phyloP scores from a whole-genome alignment of 1,140 invertebrate genomes.

The Cylas formicarius region DNA sequence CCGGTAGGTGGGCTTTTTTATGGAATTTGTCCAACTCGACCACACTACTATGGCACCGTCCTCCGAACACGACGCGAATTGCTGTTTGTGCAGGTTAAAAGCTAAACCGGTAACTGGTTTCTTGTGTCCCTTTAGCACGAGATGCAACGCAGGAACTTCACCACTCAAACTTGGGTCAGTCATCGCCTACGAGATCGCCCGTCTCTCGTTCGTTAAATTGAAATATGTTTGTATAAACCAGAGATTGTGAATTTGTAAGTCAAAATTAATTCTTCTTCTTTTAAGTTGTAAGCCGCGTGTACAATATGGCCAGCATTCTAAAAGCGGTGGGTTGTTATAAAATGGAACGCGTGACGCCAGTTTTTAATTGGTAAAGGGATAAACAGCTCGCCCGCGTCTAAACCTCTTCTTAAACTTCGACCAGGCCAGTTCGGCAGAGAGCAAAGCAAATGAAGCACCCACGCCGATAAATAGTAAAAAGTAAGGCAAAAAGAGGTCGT shows the following conservation, averaged over 20 bases:
- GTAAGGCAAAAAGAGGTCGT: conserved; percentile 28
- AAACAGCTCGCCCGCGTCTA: too few species aligned
- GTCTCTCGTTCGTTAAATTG: too few species aligned
- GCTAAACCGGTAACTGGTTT: conserved; percentile 64
- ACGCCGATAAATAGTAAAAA: conserved; percentile 24
- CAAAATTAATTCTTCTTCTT: too few species aligned
- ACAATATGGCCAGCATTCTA: too few species aligned
- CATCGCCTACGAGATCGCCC: too few species aligned
- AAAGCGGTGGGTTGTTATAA: too few species aligned
- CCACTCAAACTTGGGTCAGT: neutral
- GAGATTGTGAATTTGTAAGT: too few species aligned
- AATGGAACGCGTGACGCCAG: too few species aligned
- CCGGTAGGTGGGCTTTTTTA: conserved; percentile 53
- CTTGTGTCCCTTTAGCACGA: conserved; percentile 62
- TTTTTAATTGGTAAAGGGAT: too few species aligned
- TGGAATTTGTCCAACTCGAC: conserved; percentile 52
- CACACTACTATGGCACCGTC: conserved; percentile 76
- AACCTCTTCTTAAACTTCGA: conserved; percentile 4
- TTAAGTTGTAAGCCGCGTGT: too few species aligned
- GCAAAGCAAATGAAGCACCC: conserved; percentile 13
- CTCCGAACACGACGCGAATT: conserved; percentile 69
- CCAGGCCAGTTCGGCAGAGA: conserved; percentile 21
- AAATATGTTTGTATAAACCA: too few species aligned
- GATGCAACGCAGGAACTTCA: conserved; percentile 11
- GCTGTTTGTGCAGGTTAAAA: conserved; percentile 67